Percentiles rank a stretch among this genome's conserved stretches.
Evolutionary conservation across 2,797 vertebrate genomes (phyloP).

Genomic region (Delichon dasypus): DNA sequence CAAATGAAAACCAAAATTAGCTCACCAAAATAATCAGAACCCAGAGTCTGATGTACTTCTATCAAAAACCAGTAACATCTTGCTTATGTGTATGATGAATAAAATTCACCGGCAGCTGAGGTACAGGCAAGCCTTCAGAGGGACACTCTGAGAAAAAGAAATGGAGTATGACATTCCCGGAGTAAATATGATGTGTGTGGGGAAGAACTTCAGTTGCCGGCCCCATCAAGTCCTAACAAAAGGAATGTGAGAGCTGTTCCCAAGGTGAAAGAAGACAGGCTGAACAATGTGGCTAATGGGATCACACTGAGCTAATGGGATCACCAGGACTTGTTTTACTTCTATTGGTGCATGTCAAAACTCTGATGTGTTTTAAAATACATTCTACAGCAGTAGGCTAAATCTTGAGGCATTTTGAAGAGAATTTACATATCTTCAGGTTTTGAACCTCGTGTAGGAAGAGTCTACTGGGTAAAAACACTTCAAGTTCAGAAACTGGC

Average conservation of each 20-base stretch:
- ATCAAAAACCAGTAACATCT: not conserved
- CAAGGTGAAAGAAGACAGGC: constrained; percentile 68
- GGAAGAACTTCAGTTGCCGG: constrained; percentile 48
- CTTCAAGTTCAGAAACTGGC: not conserved
- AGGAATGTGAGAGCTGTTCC: constrained; percentile 70
- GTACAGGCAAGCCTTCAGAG: not conserved
- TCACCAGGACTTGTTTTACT: constrained; percentile 46
- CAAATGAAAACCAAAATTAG: not conserved
- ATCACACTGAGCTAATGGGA: constrained; percentile 66
- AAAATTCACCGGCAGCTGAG: not conserved
- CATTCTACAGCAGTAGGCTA: constrained; percentile 23
- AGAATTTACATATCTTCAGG: constrained; percentile 4
- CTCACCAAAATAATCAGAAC: not conserved
- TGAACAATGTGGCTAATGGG: constrained; percentile 69
- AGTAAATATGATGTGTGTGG: constrained; percentile 22
- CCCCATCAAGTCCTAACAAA: constrained; percentile 57
- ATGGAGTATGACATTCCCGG: constrained; percentile 17
- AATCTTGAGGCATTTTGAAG: constrained; percentile 19
- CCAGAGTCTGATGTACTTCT: not conserved
- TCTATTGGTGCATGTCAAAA: constrained; percentile 62
- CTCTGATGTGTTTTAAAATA: constrained; percentile 58
- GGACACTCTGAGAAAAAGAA: constrained; percentile 39
- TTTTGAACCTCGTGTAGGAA: constrained; percentile 7
- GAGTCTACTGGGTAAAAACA: not conserved
- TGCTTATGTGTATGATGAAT: not conserved